Conservation (phyloP, 2,113 vertebrate genomes). For the Corythaixoides concolor region DNA sequence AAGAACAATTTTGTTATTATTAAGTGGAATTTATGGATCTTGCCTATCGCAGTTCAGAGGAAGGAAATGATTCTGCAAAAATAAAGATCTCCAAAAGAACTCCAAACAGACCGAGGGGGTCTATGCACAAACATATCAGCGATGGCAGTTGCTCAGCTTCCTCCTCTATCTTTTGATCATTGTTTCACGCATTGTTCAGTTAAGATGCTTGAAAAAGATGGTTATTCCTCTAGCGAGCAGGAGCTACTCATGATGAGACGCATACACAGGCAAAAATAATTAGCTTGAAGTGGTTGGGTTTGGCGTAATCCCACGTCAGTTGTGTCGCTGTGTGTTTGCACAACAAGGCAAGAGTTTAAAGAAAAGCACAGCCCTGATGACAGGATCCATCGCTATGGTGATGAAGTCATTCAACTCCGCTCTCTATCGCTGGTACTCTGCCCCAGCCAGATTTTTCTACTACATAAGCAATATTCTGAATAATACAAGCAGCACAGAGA, state of each 20-base stretch:
- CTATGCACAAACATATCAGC: background rate
- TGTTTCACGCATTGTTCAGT: background rate
- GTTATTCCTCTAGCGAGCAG: background rate
- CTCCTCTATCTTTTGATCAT: background rate
- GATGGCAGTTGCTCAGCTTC: background rate
- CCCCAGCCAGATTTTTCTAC: background rate
- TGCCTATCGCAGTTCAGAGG: background rate
- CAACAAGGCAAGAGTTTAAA: background rate
- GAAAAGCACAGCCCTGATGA: background rate
- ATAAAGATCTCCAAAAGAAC: background rate
- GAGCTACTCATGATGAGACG: background rate
- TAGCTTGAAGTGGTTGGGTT: background rate
- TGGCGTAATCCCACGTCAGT: background rate
- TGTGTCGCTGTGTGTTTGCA: background rate
- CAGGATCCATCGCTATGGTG: background rate
- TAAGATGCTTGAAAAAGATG: background rate
- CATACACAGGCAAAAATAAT: conserved; percentile 8
- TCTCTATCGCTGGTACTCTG: background rate
- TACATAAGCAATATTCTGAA: background rate
- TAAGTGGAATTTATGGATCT: background rate
- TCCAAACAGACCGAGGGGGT: background rate
- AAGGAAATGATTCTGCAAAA: background rate
- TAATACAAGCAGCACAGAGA: background rate
- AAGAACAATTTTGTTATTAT: background rate
- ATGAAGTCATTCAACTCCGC: background rate